phyloP scores from a whole-genome alignment of 2,888 invertebrate species.

The Orthosia gracilis region DNA sequence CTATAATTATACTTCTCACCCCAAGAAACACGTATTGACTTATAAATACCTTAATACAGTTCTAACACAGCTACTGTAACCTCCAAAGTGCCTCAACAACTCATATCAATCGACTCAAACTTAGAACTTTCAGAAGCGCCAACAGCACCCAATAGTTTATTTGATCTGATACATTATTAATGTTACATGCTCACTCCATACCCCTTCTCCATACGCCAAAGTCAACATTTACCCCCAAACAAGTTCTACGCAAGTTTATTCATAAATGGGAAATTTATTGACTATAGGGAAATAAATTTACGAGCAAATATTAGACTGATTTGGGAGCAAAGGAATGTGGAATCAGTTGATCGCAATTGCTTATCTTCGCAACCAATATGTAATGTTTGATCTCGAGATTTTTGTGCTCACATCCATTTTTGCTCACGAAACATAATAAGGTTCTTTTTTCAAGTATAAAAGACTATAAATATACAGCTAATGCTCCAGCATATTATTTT shows the following conservation, averaged over 20 bases:
- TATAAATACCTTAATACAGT: not conserved
- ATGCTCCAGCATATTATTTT: not conserved
- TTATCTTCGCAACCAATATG: slow-evolving; percentile 41
- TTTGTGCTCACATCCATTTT: slow-evolving; percentile 40
- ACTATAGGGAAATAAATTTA: slow-evolving; percentile 61
- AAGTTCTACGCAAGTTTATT: slow-evolving; percentile 65
- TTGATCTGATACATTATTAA: slow-evolving; percentile 69
- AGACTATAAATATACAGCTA: slow-evolving; percentile 30
- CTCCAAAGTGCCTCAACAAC: slow-evolving; percentile 54
- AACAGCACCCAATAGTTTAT: slow-evolving; percentile 62
- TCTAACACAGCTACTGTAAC: slow-evolving; percentile 27
- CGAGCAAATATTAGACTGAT: slow-evolving; percentile 55
- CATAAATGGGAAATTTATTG: slow-evolving; percentile 63
- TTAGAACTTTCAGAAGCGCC: slow-evolving; percentile 50
- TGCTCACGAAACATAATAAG: not conserved
- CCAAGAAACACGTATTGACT: slow-evolving; percentile 8
- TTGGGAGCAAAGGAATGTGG: slow-evolving; percentile 34
- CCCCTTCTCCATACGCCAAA: slow-evolving; percentile 36
- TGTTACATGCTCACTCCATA: slow-evolving; percentile 45
- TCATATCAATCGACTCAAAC: slow-evolving; percentile 65
- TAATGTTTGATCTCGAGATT: slow-evolving; percentile 50
- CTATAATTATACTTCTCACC: not conserved
- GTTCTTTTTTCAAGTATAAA: slow-evolving; percentile 1
- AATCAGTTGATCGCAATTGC: slow-evolving; percentile 38
- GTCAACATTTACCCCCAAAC: slow-evolving; percentile 57